Conservation (phyloP, 2,113 vertebrate genomes). For the Erythrocercus mccallii region DNA sequence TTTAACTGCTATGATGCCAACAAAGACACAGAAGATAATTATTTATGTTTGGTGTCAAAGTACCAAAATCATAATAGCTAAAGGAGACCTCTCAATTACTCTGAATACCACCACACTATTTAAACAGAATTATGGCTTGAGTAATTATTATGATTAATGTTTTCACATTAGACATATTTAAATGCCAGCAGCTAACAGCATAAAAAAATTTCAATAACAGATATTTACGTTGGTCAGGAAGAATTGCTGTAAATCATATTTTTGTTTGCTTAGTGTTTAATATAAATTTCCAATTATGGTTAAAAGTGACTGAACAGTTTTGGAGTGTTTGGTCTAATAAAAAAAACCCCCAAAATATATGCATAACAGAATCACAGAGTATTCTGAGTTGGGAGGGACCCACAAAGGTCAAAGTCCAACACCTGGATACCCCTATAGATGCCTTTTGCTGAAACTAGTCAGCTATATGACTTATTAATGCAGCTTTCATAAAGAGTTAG, state of each 20-base stretch:
- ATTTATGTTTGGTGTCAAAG: not conserved
- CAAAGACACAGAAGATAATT: not conserved
- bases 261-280: not conserved
- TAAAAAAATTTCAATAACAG: not conserved
- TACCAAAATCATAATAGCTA: not conserved
- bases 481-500: not conserved
- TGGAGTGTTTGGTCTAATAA: not conserved
- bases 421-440: not conserved
- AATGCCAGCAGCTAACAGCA: not conserved
- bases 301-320: not conserved
- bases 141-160: not conserved
- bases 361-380: not conserved
- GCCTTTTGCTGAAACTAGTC: not conserved
- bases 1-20: not conserved
- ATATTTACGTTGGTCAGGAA: not conserved
- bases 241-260: not conserved
- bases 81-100: not conserved
- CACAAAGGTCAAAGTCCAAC: not conserved
- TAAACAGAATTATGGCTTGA: not conserved
- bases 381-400: not conserved
- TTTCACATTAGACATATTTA: not conserved
- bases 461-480: not conserved
- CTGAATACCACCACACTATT: not conserved
- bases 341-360: not conserved
- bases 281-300: not conserved